Conservation (phyloP, 1,140 invertebrate species). For the Drosophila nigromelanica region DNA sequence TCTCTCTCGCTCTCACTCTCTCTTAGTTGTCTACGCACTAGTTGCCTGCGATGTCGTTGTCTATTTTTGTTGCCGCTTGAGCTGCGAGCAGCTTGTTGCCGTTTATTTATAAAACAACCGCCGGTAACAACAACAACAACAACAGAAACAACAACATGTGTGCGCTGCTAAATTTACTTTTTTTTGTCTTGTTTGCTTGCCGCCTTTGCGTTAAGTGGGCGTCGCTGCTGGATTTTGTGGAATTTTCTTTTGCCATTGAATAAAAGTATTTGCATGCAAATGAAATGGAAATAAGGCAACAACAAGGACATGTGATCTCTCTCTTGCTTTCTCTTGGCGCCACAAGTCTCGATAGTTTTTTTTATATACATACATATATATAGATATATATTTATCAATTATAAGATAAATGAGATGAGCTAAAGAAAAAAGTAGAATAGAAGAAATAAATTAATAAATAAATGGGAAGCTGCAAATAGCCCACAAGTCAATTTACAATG, state of each 20-base stretch:
- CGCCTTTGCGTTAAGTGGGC: slow-evolving; percentile 34
- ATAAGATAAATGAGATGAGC: background rate
- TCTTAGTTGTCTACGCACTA: slow-evolving; percentile 8
- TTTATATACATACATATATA: too few species aligned
- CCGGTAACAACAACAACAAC: slow-evolving; percentile 30
- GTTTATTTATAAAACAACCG: slow-evolving; percentile 52
- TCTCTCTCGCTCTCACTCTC: background rate
- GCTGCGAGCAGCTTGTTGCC: slow-evolving; percentile 48
- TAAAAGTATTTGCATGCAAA: slow-evolving; percentile 35
- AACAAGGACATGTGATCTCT: slow-evolving; percentile 5
- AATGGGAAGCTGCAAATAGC: too few species aligned
- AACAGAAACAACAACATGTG: slow-evolving; percentile 24
- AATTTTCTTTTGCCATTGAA: slow-evolving; percentile 41
- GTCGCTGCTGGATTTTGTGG: slow-evolving; percentile 36
- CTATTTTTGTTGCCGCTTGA: slow-evolving; percentile 40
- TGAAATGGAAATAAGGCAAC: slow-evolving; percentile 19
- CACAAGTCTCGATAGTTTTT: background rate
- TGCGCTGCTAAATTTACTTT: slow-evolving; percentile 37
- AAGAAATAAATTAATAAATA: too few species aligned
- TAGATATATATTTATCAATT: background rate
- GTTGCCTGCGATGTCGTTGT: slow-evolving; percentile 25
- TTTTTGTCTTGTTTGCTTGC: background rate
- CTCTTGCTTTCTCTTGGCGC: background rate
- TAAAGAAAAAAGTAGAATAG: background rate
- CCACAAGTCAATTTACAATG: too few species aligned